phyloP scores from a whole-genome alignment of 2,888 invertebrate genomes.

The Pandemis corylana region DNA sequence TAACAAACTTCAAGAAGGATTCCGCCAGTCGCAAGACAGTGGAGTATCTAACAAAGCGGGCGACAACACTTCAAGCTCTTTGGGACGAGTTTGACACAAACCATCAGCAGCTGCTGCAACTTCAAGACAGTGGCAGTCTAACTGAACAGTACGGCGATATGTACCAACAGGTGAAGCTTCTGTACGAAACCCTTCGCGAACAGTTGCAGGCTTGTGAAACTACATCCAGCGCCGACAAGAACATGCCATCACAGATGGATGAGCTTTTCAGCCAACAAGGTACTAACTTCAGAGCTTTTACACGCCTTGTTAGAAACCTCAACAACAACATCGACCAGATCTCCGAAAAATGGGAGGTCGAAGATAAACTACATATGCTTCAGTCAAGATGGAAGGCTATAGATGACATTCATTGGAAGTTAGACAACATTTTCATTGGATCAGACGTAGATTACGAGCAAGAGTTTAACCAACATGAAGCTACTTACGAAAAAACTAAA shows the following conservation, averaged over 20 bases:
- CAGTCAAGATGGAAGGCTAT: not conserved
- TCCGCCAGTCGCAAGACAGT: not conserved
- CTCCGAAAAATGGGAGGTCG: not conserved
- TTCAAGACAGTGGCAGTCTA: no score
- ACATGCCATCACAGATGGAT: no score
- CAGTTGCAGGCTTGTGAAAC: no score
- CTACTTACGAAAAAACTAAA: not conserved
- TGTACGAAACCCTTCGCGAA: no score
- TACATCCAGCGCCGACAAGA: no score
- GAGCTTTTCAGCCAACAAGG: not conserved
- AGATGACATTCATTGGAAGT: not conserved
- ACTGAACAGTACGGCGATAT: no score
- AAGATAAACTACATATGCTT: not conserved
- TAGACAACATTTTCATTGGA: not conserved
- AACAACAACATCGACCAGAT: not conserved
- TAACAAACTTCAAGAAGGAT: not conserved
- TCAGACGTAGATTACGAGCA: not conserved
- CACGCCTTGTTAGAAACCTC: not conserved
- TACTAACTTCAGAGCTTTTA: not conserved
- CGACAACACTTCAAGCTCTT: not conserved
- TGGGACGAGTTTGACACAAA: not conserved
- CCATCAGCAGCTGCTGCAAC: no score
- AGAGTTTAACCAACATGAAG: constrained; percentile 11
- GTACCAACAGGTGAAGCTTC: no score
- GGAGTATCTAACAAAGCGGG: not conserved